A percentile compares a stretch with the other conserved stretches of the same genome.
These are phyloP conservation scores for Cyphotilapia sp. DNA, from an alignment of 2,113 vertebrate species.

Conservation along the genomic window DNA sequence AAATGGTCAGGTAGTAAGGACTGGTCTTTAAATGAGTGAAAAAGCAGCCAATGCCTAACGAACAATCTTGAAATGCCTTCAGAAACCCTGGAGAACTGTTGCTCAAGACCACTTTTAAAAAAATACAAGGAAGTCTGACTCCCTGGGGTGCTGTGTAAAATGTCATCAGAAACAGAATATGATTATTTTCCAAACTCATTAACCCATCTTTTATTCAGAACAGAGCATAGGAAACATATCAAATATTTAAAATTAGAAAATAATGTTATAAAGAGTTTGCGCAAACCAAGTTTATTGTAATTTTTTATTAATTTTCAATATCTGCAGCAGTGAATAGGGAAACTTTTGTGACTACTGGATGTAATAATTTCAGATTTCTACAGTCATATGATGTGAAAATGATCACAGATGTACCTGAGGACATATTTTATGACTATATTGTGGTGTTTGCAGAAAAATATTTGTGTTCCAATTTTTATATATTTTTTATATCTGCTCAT, in stretches of 20 bases:
- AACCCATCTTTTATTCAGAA: background rate
- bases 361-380: background rate
- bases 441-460: background rate
- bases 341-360: background rate
- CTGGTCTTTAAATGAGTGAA: background rate
- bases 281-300: background rate
- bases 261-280: background rate
- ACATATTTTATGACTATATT: background rate
- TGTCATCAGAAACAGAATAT: background rate
- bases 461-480: background rate
- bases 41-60: background rate
- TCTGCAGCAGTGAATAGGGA: background rate
- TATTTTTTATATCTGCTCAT: background rate
- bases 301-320: background rate
- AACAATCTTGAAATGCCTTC: background rate
- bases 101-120: background rate
- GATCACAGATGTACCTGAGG: background rate
- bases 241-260: background rate
- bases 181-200: background rate
- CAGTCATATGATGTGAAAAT: background rate
- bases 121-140: background rate
- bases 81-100: background rate
- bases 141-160: background rate
- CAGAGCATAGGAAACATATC: background rate
- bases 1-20: background rate